Evolutionary conservation across 2,113 vertebrate genomes (phyloP).

Genomic region (Halichoerus grypus): DNA sequence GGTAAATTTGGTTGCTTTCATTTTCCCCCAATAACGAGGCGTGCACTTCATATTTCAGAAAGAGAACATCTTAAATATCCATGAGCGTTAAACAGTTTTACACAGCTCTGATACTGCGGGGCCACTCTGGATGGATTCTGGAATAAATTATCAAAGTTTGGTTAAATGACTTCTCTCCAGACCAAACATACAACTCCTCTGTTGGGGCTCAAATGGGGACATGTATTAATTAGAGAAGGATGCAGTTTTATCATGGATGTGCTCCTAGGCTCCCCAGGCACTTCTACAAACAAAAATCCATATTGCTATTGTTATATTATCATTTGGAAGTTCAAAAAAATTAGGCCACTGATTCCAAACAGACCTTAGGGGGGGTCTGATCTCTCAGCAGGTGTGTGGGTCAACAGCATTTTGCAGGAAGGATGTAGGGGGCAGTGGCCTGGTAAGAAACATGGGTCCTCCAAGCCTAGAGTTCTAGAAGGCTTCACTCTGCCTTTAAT

Average conservation of each 20-base stretch:
- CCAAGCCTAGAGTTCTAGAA: neutral
- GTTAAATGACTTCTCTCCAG: neutral
- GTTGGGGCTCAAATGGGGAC: neutral
- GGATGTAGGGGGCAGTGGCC: neutral
- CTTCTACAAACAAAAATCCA: constrained; percentile 40
- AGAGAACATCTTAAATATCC: neutral
- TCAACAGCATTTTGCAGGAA: neutral
- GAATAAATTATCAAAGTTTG: constrained; percentile 40
- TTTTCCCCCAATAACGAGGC: neutral
- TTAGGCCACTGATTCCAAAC: neutral
- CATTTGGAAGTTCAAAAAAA: neutral
- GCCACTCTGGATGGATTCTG: neutral
- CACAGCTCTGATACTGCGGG: neutral
- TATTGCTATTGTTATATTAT: neutral
- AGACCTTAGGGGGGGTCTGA: neutral
- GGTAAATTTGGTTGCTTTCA: neutral
- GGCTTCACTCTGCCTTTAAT: constrained; percentile 40
- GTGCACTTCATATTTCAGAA: neutral
- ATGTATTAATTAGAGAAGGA: constrained; percentile 38
- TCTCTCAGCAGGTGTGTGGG: neutral
- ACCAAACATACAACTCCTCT: constrained; percentile 32
- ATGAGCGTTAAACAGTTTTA: neutral
- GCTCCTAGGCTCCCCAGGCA: neutral
- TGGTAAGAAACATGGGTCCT: neutral
- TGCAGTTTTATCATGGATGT: neutral